A percentile compares a stretch with the other conserved stretches of the same genome.
These are phyloP conservation scores for Epizoanthus stellaris DNA, from an alignment of 92 coral and sea anemone species.

Conservation along the genomic window DNA sequence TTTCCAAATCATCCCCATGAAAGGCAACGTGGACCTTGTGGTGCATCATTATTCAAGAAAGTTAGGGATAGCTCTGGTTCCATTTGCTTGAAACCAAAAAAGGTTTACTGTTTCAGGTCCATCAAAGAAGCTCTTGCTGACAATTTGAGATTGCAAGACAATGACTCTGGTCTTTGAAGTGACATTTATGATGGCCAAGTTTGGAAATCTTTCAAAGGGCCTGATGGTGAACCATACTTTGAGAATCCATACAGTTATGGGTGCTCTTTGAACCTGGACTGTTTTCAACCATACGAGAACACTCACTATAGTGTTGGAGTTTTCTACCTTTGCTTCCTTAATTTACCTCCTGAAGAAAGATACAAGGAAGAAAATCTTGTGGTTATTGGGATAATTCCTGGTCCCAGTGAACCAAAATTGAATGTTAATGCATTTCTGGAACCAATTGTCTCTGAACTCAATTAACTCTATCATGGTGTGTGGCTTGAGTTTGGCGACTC, in stretches of 20 bases:
- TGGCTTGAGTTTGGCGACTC: conserved; percentile 34
- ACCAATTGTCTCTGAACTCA: conserved; percentile 30
- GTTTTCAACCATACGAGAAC: conserved; percentile 53
- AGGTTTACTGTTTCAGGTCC: conserved; percentile 44
- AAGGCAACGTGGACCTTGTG: conserved; percentile 32
- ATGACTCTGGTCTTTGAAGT: conserved; percentile 32
- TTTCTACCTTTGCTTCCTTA: conserved; percentile 36
- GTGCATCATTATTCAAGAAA: conserved; percentile 20
- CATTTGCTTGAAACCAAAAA: conserved; percentile 35
- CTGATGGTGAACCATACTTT: conserved; percentile 45
- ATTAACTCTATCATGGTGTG: conserved; percentile 35
- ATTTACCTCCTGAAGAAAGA: conserved; percentile 48
- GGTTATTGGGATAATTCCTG: conserved; percentile 43
- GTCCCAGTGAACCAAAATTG: conserved; percentile 23
- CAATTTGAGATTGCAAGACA: conserved; percentile 20
- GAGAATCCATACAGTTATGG: conserved; percentile 32
- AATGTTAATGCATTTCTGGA: conserved; percentile 30
- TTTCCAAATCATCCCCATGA: conserved; percentile 40
- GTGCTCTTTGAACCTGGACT: conserved; percentile 45
- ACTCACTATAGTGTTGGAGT: conserved; percentile 46
- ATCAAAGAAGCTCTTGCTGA: conserved; percentile 39
- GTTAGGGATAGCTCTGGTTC: background rate
- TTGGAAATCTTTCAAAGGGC: conserved; percentile 30
- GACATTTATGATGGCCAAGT: conserved; percentile 47
- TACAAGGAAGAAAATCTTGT: conserved; percentile 54